These are phyloP conservation scores for Barnardius zonarius DNA, from an alignment of 2,113 vertebrate species.

Conservation along the genomic window DNA sequence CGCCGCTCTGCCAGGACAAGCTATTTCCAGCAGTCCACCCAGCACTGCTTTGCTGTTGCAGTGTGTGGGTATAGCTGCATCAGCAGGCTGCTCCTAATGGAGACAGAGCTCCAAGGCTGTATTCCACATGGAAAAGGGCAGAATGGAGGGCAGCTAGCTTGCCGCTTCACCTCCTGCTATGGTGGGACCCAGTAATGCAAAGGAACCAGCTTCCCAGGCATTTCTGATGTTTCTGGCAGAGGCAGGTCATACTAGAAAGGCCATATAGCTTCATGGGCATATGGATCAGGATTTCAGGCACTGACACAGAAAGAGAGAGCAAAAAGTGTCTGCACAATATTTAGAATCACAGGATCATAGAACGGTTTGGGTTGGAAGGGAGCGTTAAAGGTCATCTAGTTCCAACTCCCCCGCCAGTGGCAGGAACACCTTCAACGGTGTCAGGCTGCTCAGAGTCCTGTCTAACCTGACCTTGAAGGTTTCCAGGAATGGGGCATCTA, in stretches of 20 bases:
- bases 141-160: not conserved
- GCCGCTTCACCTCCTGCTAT: not conserved
- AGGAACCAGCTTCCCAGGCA: not conserved
- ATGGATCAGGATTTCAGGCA: conserved; percentile 9
- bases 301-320: not conserved
- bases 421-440: not conserved
- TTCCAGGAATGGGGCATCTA: not conserved
- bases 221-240: conserved; percentile 43
- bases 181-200: not conserved
- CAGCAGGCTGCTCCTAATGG: conserved; percentile 46
- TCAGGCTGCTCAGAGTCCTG: not conserved
- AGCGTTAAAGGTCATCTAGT: not conserved
- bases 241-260: not conserved
- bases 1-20: conserved; percentile 4
- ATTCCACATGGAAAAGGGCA: conserved; percentile 1
- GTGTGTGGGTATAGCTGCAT: conserved; percentile 43
- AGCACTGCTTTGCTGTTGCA: conserved; percentile 29
- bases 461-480: not conserved
- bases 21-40: conserved; percentile 55
- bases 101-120: conserved; percentile 37
- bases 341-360: not conserved
- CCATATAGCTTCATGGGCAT: not conserved
- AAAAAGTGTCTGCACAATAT: not conserved
- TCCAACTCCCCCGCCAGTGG: not conserved
- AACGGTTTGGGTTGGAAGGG: not conserved